Percentiles rank a stretch among this genome's conserved stretches.
These are phyloP conservation scores for Drosophila fulvimacula DNA, from an alignment of 2,888 invertebrate species.

Conservation along the genomic window DNA sequence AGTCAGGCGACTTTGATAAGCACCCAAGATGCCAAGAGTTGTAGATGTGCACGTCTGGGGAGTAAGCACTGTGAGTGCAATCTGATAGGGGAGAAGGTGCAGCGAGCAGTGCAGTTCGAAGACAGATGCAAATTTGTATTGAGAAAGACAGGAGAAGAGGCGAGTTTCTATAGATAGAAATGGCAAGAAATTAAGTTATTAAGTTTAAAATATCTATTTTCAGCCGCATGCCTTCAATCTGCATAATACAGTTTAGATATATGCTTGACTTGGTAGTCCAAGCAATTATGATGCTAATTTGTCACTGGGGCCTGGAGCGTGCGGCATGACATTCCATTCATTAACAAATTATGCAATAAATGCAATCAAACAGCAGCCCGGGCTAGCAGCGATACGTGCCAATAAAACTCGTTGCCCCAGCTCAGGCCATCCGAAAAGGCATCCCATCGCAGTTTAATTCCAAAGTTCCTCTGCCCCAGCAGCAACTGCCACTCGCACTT, in stretches of 20 bases:
- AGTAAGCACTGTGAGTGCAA: not conserved
- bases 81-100: constrained; percentile 8
- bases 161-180: not conserved
- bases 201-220: too few species aligned
- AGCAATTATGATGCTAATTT: constrained; percentile 65
- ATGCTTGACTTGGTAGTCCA: not conserved
- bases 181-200: too few species aligned
- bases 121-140: not conserved
- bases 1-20: constrained; percentile 17
- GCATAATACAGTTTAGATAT: not conserved
- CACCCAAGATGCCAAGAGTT: not conserved
- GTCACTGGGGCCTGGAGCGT: constrained; percentile 65
- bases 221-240: too few species aligned
- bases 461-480: constrained; percentile 37
- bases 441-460: constrained; percentile 43
- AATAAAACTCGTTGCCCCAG: constrained; percentile 60
- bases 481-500: constrained; percentile 72
- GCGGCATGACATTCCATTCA: constrained; percentile 61
- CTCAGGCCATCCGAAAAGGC: constrained; percentile 3
- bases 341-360: constrained; percentile 77
- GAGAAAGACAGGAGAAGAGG: not conserved
- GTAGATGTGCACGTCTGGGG: not conserved
- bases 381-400: constrained; percentile 67
- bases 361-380: constrained; percentile 62
- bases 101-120: not conserved